A percentile compares a stretch with the other conserved stretches of the same genome.
These are phyloP conservation scores for Characodon lateralis DNA, from an alignment of 2,797 vertebrate species.

Conservation along the genomic window DNA sequence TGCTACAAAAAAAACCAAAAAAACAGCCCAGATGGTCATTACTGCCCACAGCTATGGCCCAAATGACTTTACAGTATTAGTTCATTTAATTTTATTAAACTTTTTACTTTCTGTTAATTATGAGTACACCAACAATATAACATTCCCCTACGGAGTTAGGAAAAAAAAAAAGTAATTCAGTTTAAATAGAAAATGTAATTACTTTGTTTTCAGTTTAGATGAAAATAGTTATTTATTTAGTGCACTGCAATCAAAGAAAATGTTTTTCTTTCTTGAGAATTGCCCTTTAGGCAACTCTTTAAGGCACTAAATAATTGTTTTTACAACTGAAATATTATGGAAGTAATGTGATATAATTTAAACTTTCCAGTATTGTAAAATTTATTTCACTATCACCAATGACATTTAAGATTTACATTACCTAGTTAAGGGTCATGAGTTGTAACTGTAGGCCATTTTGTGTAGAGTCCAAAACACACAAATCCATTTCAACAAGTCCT, in stretches of 20 bases:
- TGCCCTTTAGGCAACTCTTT: conserved; percentile 4
- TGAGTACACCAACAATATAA: not conserved
- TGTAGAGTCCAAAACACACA: conserved; percentile 7
- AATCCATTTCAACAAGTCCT: conserved; percentile 23
- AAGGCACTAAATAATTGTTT: not conserved
- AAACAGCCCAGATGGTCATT: not conserved
- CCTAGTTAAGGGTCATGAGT: not conserved
- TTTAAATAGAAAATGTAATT: not conserved
- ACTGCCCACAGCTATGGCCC: not conserved
- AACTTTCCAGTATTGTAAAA: conserved; percentile 1
- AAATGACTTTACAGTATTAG: not conserved
- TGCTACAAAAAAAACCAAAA: not conserved
- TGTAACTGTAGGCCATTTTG: conserved; percentile 8
- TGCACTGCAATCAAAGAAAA: not conserved
- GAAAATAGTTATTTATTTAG: conserved; percentile 1
- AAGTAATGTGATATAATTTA: not conserved
- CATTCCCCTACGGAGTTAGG: not conserved
- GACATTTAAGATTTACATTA: conserved; percentile 12
- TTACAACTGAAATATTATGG: not conserved
- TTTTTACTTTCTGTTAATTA: not conserved
- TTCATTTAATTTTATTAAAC: not conserved
- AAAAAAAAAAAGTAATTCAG: not conserved
- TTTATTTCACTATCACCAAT: not conserved
- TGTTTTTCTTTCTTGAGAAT: conserved; percentile 2
- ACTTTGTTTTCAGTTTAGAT: not conserved